A percentile compares a stretch with the other conserved stretches of the same genome.
These are phyloP conservation scores for Elysia chlorotica DNA, from an alignment of 1,140 invertebrate species.

Conservation along the genomic window DNA sequence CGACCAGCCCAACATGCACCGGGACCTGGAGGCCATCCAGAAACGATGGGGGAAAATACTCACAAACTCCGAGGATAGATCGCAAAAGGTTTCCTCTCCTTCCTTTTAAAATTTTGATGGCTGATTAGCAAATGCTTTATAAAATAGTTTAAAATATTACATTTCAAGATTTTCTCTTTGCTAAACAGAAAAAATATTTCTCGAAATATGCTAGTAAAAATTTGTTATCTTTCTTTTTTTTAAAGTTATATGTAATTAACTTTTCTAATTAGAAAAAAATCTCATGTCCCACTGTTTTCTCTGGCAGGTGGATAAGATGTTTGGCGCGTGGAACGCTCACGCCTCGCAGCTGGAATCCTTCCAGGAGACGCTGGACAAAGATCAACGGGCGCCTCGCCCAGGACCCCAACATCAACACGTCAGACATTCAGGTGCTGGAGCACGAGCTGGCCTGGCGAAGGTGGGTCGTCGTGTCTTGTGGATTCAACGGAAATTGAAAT, in stretches of 20 bases:
- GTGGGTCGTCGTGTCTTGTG: no score
- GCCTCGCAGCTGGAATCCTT: constrained; percentile 44
- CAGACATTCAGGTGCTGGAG: constrained; percentile 53
- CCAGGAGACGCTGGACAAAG: constrained; percentile 49
- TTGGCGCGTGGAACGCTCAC: constrained; percentile 47
- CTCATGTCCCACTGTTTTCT: no score
- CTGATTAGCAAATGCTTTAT: constrained; percentile 46
- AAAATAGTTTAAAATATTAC: no score
- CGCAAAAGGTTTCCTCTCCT: constrained; percentile 47
- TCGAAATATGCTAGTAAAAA: no score
- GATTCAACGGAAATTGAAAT: no score
- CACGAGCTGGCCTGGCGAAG: constrained; percentile 55
- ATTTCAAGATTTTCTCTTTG: no score
- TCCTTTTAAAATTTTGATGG: constrained; percentile 50
- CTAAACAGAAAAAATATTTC: no score
- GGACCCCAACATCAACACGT: constrained; percentile 48
- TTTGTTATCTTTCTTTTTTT: no score
- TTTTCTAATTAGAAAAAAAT: no score
- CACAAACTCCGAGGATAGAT: constrained; percentile 44
- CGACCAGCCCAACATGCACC: constrained; percentile 66
- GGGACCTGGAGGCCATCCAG: constrained; percentile 59
- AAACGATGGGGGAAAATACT: constrained; percentile 61
- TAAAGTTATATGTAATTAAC: no score
- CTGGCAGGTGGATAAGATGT: no score
- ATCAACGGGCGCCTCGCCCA: constrained; percentile 44